Evolutionary conservation across 2,888 invertebrate species (phyloP), one percentile per base, ranked within the genome.

Genomic region (Macrophya alboannulata): DNA sequence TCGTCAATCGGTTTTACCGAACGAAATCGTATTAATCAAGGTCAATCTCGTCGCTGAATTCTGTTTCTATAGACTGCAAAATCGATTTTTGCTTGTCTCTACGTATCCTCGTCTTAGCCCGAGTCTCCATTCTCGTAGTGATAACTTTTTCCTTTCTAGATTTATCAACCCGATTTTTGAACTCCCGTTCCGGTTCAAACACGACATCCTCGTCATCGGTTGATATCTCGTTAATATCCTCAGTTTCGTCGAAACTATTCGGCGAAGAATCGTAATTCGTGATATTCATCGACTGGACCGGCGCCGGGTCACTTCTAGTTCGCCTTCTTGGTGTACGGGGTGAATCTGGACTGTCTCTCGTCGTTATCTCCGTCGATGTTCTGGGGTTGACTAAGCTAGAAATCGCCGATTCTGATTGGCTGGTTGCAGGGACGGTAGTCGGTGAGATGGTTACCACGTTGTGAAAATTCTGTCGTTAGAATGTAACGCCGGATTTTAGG

Each of bases 351-450:
- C 68, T 85, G 86, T 89, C 88, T 77, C 68, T 48, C 12, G 25
- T 59, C 17, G 59, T 17, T 15, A 17, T 83, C 25, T 83, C 83
- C 68, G n/a, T 84, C 79, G 86, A 85, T 86, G 89, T 84, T 87
- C 87, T 88, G 87, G 84, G 89, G 87, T 86, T 92, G 91, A 89
- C 91, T 90, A 88, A 93, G 91, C 93, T 93, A 92, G 91, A 93
- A 93, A 93, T 90, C 91, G 93, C 92, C 92, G 91, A 89, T 89
- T 91, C 92, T 90, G 91, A 90, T 91, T 92, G 92, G 91, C 91
- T 91, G 87, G 88, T 88, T 87, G 90, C 31, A 31, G 31, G 89
- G 87, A 91, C 88, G 88, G 86, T 45, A 87, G 86, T 88, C 84
- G 85, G 71, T 76, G 85, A 84, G 85, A 86, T 90, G 87, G 90